A percentile compares a stretch with the other conserved stretches of the same genome.
Evolutionary conservation across 30 jellyfish, hydroid and myxozoan genomes (phyloP).

Genomic region (Sanderia malayensis): DNA sequence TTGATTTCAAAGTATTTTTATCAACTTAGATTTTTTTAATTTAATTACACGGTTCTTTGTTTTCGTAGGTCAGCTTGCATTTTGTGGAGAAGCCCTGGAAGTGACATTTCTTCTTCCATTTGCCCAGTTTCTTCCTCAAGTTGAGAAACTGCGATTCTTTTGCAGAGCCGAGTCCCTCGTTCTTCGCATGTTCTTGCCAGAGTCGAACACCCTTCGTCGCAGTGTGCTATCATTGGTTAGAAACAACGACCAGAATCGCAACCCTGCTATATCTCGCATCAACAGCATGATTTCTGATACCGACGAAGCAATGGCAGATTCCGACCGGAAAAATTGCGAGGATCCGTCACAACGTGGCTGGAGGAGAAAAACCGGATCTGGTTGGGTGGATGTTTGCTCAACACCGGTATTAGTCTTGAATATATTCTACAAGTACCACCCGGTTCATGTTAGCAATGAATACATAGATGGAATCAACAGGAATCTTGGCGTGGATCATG

Average conservation of each 20-base stretch:
- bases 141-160: constrained; percentile 67
- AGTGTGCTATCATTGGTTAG: constrained; percentile 82
- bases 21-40: no score
- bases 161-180: constrained; percentile 84
- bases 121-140: constrained; percentile 73
- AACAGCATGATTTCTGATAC: constrained; percentile 65
- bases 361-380: constrained; percentile 77
- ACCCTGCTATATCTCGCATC: constrained; percentile 41
- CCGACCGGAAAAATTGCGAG: constrained; percentile 27
- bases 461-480: constrained; percentile 42
- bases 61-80: constrained; percentile 80
- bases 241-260: constrained; percentile 45
- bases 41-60: no score
- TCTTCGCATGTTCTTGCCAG: constrained; percentile 75
- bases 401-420: constrained; percentile 82
- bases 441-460: constrained; percentile 60
- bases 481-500: constrained; percentile 69
- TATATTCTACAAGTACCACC: constrained; percentile 79
- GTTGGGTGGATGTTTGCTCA: constrained; percentile 95
- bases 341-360: constrained; percentile 78
- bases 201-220: constrained; percentile 87
- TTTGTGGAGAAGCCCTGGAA: constrained; percentile 96
- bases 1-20: no score
- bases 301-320: constrained; percentile 49
- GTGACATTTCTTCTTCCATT: constrained; percentile 76